Base-by-base conservation (phyloP, 2,888 invertebrate species). In the Drosophila infuscata region DNA sequence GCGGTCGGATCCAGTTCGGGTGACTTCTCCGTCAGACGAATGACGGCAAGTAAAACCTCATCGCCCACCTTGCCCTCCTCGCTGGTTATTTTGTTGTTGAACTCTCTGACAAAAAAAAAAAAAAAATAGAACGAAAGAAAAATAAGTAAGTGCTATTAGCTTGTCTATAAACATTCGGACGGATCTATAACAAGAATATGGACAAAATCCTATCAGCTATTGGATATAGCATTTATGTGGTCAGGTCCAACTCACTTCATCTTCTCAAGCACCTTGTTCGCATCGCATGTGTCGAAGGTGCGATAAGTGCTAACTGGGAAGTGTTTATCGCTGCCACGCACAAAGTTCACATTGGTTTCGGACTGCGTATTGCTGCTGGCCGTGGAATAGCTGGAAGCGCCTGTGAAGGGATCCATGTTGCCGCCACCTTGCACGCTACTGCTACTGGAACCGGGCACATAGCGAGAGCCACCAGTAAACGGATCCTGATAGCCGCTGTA, bases 261-360 rank as follows among this genome's bases (percentile, higher is more conserved):
- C 91, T 96, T 96, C 81, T 96, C 96, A 73, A 96, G 93, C 82
- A 98, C 96, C 51, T 96, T 96, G 63, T 94, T 94, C 32, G 96
- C 92, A 93, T 97, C 97, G 7, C 96, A 97, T 88, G 96, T 95
- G 86, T 97, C 97, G 91, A 98, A 97, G 75, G 95, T 95, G 80
- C 95, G 94, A 93, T 95, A 96, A 30, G 89, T 92, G 54, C 79
- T 92, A 30, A 94, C 92, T 0, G 94, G 94, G 74, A 93, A 94
- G 79, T 92, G 93, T 63, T 91, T 92, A 17, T 90, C 90, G 33
- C 58, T 76, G 43, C 82, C 81, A 43, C 79, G 82, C 4, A 89
- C 83, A 74, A 92, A 92, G 59, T 90, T 90, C 0, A 89, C 91
- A 61, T 91, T 87, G n/a, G 83, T 74, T 59, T 82, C 83, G 11